Percentiles rank a stretch among this genome's conserved stretches.
Conservation (phyloP, 2,797 vertebrate species). For the Leptodactylus fallax region DNA sequence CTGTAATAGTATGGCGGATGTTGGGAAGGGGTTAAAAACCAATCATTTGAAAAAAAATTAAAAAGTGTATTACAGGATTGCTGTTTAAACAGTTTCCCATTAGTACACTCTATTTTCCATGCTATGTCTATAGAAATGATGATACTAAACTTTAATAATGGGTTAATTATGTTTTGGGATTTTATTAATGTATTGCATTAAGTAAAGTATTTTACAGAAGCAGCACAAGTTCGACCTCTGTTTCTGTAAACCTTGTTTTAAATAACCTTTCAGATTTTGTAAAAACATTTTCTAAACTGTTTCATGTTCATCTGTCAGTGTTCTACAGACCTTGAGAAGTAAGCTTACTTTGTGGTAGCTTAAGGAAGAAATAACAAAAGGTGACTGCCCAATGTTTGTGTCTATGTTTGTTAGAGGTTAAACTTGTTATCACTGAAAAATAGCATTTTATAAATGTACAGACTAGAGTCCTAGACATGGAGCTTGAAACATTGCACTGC, state of each 20-base stretch:
- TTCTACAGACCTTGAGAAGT: neutral
- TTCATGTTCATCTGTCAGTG: conserved; percentile 19
- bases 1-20: too few species aligned
- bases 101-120: neutral
- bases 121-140: too few species aligned
- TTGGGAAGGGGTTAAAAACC: too few species aligned
- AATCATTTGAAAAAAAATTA: too few species aligned
- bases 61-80: too few species aligned
- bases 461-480: too few species aligned
- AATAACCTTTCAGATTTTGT: conserved; percentile 2
- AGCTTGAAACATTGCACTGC: too few species aligned
- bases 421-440: too few species aligned
- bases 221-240: conserved; percentile 16
- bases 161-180: neutral
- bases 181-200: neutral
- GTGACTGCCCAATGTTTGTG: neutral
- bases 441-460: too few species aligned
- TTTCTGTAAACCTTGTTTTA: neutral
- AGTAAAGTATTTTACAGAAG: neutral
- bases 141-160: too few species aligned
- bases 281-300: neutral
- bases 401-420: neutral
- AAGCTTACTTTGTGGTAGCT: neutral
- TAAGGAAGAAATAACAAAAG: neutral
- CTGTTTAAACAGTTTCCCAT: neutral